phyloP scores from a whole-genome alignment of 2,113 vertebrate genomes.

The Thinocorus orbignyianus region DNA sequence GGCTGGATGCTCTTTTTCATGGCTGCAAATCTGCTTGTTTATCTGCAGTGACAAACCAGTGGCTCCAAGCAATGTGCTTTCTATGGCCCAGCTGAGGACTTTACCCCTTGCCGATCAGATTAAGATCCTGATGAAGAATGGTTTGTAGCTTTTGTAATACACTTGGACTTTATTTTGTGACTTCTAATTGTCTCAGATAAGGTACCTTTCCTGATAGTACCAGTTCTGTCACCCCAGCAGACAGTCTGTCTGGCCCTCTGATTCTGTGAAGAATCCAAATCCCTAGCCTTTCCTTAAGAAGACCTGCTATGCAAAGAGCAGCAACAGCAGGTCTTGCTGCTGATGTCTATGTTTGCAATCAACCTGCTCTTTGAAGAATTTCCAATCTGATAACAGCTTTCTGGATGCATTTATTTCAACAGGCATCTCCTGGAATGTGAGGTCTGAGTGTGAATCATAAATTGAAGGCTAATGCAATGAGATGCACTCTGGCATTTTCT shows the following conservation, averaged over 20 bases:
- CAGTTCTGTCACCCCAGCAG: background rate
- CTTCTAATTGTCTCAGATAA: background rate
- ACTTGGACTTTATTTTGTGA: background rate
- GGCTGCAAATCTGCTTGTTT: constrained; percentile 8
- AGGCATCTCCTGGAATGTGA: background rate
- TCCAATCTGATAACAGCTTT: background rate
- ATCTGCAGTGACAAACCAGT: constrained; percentile 84
- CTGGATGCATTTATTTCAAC: background rate
- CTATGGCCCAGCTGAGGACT: constrained; percentile 96
- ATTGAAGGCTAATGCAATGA: background rate
- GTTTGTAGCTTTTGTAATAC: constrained; percentile 68
- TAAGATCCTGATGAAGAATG: constrained; percentile 96
- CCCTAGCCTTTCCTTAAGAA: background rate
- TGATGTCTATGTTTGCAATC: background rate
- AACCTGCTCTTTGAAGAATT: background rate
- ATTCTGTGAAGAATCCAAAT: background rate
- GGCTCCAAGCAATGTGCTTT: constrained; percentile 94
- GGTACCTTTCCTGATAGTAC: background rate
- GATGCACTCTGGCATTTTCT: background rate
- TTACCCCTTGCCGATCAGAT: constrained; percentile 94
- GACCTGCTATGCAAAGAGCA: background rate
- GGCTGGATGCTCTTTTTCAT: background rate
- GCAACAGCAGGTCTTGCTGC: background rate
- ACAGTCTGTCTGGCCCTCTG: background rate
- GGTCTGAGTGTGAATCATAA: background rate